Evolutionary conservation across 2,113 vertebrate species (phyloP), one percentile per base, ranked within the genome.

Genomic region (Pseudorasbora parva): DNA sequence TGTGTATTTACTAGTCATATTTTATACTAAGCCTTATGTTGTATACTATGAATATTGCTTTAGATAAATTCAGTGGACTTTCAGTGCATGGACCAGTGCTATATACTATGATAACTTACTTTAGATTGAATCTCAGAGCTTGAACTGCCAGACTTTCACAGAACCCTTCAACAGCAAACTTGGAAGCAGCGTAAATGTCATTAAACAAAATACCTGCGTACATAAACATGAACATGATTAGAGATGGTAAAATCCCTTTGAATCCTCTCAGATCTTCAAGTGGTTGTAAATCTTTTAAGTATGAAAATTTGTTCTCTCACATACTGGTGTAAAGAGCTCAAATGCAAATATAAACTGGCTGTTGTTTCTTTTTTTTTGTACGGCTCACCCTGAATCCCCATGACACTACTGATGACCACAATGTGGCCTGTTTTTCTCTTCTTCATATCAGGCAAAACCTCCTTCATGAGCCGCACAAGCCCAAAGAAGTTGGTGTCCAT

Each of bases 401-500:
- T 96, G 33, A 97, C 95, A 62, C 95, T 96, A 92, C 95, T 96
- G 27, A 96, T 96, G 45, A 96, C 95, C 72, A 97, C 95, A 43
- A 96, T 94, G 23, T 96, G 95, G 1, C 96, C 95, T 23, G 88
- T 96, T 88, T 95, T 95, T 86, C 93, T 94, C 71, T 68, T 94
- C 91, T 97, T 97, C 96, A 96, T 96, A 81, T 97, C 95, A 9
- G 95, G 96, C 5, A 97, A 86, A 82, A 96, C 83, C 87, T 95
- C 95, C 87, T 96, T 96, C 59, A 96, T 88, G 75, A 97, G 89
- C 60, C 95, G 92, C 78, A 97, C 95, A 41, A 96, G 85, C 23
- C 96, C 96, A 0, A 97, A 96, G 92, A 96, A 96, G 90, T 97
- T 96, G 87, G 96, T 97, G 82, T 97, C 96, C 95, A 96, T 96